These are phyloP conservation scores for Austrolebias charrua DNA, from an alignment of 2,797 vertebrate genomes.

Conservation along the genomic window DNA sequence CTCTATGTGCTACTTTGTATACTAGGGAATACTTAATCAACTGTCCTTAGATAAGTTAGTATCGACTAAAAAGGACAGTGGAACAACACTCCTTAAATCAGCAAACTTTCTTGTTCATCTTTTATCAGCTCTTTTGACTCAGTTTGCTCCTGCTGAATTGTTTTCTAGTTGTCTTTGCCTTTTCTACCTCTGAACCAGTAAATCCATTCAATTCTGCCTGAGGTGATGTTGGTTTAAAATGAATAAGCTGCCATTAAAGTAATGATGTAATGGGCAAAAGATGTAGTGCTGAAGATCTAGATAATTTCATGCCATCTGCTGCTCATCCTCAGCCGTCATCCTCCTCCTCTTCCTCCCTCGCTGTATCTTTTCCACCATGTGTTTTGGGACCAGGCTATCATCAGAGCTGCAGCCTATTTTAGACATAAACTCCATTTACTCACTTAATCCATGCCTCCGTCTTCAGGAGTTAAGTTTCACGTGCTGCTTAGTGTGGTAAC, in stretches of 20 bases:
- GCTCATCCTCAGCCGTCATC: slow-evolving; percentile 48
- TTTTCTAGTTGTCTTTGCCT: slow-evolving; percentile 5
- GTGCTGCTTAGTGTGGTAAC: slow-evolving; percentile 12
- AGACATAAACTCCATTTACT: slow-evolving; percentile 67
- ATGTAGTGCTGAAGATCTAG: slow-evolving; percentile 55
- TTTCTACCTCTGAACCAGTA: slow-evolving; percentile 3
- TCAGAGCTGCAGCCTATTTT: slow-evolving; percentile 65
- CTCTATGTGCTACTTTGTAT: too few relatives aligned
- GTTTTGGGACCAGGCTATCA: slow-evolving; percentile 68
- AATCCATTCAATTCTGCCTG: slow-evolving; percentile 7
- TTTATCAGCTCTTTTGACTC: not conserved
- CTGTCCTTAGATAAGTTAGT: not conserved
- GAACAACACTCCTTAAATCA: not conserved
- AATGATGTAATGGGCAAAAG: slow-evolving; percentile 37
- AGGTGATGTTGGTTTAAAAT: slow-evolving; percentile 8
- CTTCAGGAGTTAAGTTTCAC: slow-evolving; percentile 34
- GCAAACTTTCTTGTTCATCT: slow-evolving; percentile 2
- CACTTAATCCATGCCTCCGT: slow-evolving; percentile 56
- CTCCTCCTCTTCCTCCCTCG: slow-evolving; percentile 41
- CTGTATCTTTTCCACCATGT: slow-evolving; percentile 50
- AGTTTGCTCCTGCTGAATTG: slow-evolving; percentile 7
- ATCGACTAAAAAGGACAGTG: not conserved
- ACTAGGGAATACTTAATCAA: not conserved
- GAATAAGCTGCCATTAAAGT: slow-evolving; percentile 30
- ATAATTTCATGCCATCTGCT: slow-evolving; percentile 68